Conservation (phyloP, 2,113 vertebrate species). For the Toxostoma redivivum region DNA sequence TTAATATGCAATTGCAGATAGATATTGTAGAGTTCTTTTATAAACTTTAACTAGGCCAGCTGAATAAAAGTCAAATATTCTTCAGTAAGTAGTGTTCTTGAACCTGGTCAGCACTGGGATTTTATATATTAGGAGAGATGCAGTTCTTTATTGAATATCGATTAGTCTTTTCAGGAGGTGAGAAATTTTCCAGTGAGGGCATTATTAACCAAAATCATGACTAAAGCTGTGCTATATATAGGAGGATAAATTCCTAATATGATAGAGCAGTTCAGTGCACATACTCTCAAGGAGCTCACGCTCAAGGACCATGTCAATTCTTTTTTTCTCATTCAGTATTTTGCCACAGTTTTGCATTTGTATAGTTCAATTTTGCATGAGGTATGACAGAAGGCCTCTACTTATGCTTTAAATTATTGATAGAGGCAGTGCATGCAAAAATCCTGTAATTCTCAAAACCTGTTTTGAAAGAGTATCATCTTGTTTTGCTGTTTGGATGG, state of each 20-base stretch:
- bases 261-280: background rate
- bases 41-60: constrained; percentile 1
- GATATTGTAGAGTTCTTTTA: background rate
- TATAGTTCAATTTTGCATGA: constrained; percentile 32
- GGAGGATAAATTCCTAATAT: background rate
- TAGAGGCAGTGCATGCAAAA: background rate
- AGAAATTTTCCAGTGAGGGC: background rate
- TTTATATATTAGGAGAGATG: constrained; percentile 43
- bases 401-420: constrained; percentile 27
- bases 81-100: background rate
- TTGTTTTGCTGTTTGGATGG: background rate
- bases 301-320: background rate
- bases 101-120: background rate
- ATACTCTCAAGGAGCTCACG: background rate
- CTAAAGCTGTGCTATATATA: background rate
- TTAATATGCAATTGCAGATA: background rate
- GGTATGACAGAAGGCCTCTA: background rate
- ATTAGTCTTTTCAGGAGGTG: background rate
- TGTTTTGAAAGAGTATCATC: background rate
- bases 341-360: background rate
- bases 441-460: background rate
- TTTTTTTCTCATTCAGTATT: background rate
- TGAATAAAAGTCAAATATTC: constrained; percentile 57
- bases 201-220: background rate
- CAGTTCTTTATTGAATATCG: constrained; percentile 44